A percentile compares a stretch with the other conserved stretches of the same genome.
These are phyloP conservation scores for Xenus cinereus DNA, from an alignment of 2,113 vertebrate species.

Conservation along the genomic window DNA sequence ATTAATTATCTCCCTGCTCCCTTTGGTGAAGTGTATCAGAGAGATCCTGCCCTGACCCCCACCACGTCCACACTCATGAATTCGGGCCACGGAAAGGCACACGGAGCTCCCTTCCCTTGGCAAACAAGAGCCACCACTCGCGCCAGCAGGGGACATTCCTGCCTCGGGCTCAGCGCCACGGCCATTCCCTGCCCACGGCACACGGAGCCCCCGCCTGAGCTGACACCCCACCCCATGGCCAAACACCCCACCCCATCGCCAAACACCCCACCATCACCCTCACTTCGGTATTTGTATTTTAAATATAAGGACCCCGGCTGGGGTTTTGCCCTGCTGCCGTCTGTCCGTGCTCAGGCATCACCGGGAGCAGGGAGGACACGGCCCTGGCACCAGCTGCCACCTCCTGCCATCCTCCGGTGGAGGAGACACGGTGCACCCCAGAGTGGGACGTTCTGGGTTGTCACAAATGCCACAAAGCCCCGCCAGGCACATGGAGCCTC, in stretches of 20 bases:
- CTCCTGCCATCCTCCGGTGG: not conserved
- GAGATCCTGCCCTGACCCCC: not conserved
- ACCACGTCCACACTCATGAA: not conserved
- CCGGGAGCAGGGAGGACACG: no score
- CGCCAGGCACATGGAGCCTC: not conserved
- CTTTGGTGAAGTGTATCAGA: not conserved
- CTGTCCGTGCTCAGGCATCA: not conserved
- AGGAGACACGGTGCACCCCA: fast-evolving
- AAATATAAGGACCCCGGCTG: not conserved
- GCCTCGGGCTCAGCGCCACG: fast-evolving
- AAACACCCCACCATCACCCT: fast-evolving
- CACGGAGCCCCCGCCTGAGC: fast-evolving
- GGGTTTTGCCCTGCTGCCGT: not conserved
- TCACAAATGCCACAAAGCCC: not conserved
- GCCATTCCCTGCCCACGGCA: not conserved
- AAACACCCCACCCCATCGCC: no score
- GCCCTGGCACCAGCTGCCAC: not conserved
- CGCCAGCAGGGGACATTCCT: not conserved
- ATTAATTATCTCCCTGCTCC: not conserved
- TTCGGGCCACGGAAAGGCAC: not conserved
- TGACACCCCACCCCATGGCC: no score
- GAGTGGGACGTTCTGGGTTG: no score
- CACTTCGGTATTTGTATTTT: not conserved
- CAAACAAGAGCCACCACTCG: not conserved
- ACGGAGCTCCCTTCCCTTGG: not conserved